These are phyloP conservation scores for Drosophila miranda DNA, from an alignment of 1,140 invertebrate genomes.

Conservation along the genomic window DNA sequence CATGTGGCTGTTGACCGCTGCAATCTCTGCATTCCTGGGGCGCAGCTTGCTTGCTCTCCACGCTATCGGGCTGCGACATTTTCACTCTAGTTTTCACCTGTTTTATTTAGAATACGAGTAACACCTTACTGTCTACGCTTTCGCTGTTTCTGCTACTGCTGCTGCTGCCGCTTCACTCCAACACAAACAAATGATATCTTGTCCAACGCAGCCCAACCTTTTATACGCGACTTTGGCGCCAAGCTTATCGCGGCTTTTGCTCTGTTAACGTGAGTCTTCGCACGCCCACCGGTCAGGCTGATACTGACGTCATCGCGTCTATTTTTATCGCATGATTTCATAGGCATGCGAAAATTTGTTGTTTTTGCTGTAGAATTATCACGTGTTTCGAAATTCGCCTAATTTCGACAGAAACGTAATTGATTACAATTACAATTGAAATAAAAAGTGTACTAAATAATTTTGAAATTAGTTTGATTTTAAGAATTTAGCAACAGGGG, in stretches of 20 bases:
- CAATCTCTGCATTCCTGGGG: constrained; percentile 53
- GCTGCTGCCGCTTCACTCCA: constrained; percentile 19
- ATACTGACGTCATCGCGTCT: constrained; percentile 15
- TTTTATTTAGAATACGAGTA: constrained; percentile 39
- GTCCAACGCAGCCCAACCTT: neutral
- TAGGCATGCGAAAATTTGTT: neutral
- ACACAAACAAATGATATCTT: constrained; percentile 21
- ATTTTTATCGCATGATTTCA: constrained; percentile 19
- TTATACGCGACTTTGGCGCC: constrained; percentile 38
- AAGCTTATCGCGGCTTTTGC: constrained; percentile 25
- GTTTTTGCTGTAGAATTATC: neutral
- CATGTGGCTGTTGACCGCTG: constrained; percentile 44
- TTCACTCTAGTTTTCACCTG: constrained; percentile 38
- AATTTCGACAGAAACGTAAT: too few relatives aligned
- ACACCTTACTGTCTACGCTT: constrained; percentile 19
- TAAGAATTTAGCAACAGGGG: too few relatives aligned
- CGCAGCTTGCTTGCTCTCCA: constrained; percentile 19
- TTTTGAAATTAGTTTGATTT: too few relatives aligned
- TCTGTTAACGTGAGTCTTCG: constrained; percentile 26
- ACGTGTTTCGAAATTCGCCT: constrained; percentile 17
- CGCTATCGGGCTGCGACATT: constrained; percentile 58
- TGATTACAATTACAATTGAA: too few relatives aligned
- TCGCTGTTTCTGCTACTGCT: constrained; percentile 23
- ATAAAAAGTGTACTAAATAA: too few relatives aligned
- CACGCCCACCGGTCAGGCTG: constrained; percentile 10